These are phyloP conservation scores for Julus scanicus DNA, from an alignment of 2,888 invertebrate species.

Conservation along the genomic window DNA sequence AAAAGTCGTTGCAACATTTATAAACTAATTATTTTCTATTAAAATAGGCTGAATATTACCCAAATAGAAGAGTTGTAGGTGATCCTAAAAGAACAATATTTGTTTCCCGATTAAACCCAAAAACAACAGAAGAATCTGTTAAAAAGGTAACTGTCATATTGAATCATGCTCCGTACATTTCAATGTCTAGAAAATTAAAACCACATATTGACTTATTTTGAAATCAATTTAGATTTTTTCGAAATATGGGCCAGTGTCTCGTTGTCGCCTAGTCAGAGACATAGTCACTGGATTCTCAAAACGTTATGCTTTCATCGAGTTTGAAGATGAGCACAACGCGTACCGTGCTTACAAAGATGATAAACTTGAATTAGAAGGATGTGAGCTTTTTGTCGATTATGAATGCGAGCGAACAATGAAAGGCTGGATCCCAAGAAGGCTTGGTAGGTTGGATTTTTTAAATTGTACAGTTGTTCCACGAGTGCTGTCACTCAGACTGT, in stretches of 20 bases:
- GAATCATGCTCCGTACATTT: background rate
- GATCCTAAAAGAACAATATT: conserved; percentile 80
- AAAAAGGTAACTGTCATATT: background rate
- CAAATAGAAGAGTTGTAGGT: conserved; percentile 55
- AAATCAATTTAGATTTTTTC: conserved; percentile 65
- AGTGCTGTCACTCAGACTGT: background rate
- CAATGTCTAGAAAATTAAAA: background rate
- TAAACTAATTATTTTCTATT: background rate
- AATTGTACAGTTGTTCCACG: background rate
- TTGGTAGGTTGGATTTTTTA: conserved; percentile 69
- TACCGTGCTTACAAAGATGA: conserved; percentile 74
- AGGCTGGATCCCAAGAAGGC: conserved; percentile 85
- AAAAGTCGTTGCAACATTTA: background rate
- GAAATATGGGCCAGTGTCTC: conserved; percentile 75
- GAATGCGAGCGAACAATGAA: conserved; percentile 78
- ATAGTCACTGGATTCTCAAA: conserved; percentile 85
- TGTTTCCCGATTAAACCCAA: conserved; percentile 77
- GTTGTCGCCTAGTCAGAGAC: conserved; percentile 77
- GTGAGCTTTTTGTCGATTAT: conserved; percentile 79
- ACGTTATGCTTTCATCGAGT: conserved; percentile 89
- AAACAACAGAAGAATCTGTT: conserved; percentile 69
- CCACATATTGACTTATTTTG: conserved; percentile 2
- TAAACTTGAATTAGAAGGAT: conserved; percentile 74
- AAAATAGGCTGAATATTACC: conserved; percentile 53
- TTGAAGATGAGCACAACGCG: conserved; percentile 73